Evolutionary conservation across 2,888 invertebrate genomes (phyloP).

Genomic region (Tillus elongatus): DNA sequence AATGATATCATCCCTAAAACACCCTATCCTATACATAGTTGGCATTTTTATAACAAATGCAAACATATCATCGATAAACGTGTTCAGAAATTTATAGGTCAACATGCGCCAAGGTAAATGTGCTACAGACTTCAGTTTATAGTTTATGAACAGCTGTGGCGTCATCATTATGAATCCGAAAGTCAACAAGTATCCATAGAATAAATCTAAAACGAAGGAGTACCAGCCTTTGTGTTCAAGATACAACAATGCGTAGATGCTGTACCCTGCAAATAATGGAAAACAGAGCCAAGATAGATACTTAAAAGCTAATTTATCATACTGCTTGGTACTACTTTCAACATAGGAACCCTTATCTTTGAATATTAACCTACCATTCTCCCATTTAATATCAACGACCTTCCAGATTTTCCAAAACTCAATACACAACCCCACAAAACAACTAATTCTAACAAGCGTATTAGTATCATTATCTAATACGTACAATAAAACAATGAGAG

Average conservation of each 20-base stretch:
- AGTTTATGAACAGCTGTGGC: constrained; percentile 99
- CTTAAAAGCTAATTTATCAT: constrained; percentile 91
- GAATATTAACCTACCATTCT: constrained; percentile 70
- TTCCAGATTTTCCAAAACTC: constrained; percentile 99
- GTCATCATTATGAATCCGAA: constrained; percentile 99
- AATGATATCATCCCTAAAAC: constrained; percentile 97
- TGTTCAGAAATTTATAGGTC: constrained; percentile 98
- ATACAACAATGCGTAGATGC: constrained; percentile 89
- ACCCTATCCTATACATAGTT: constrained; percentile 94
- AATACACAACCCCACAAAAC: constrained; percentile 88
- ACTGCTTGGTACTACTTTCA: constrained; percentile 84
- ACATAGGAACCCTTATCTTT: constrained; percentile 96
- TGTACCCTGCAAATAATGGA: constrained; percentile 88
- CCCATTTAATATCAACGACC: constrained; percentile 74
- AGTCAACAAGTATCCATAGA: constrained; percentile 94
- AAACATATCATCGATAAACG: constrained; percentile 99
- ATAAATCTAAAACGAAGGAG: constrained; percentile 90
- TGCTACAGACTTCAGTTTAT: constrained; percentile 97
- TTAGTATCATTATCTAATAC: constrained; percentile 99
- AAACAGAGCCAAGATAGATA: constrained; percentile 95
- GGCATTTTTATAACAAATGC: constrained; percentile 99
- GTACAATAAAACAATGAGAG: constrained; percentile 87
- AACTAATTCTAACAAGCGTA: constrained; percentile 87
- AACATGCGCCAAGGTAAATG: constrained; percentile 99
- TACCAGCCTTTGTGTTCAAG: constrained; percentile 99